These are phyloP conservation scores for Asteroscopus sphinx DNA, from an alignment of 2,888 invertebrate species.

Conservation along the genomic window DNA sequence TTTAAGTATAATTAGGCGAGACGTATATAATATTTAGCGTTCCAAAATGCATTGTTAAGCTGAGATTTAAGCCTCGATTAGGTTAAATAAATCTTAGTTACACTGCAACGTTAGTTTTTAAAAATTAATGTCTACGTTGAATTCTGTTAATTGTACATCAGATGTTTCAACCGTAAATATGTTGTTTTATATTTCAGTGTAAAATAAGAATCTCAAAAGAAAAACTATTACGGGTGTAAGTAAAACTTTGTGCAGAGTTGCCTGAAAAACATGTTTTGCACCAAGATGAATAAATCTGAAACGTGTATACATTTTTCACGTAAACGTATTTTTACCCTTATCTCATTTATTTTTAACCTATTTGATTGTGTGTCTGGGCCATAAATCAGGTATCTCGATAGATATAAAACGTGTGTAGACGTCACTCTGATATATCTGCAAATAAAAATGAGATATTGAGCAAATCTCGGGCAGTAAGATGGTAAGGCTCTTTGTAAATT, in stretches of 20 bases:
- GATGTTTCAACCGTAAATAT: too few relatives aligned
- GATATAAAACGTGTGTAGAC: slow-evolving; percentile 11
- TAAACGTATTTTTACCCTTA: too few relatives aligned
- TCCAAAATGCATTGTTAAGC: not conserved
- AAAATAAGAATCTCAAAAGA: too few relatives aligned
- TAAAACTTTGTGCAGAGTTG: too few relatives aligned
- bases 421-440: slow-evolving; percentile 20
- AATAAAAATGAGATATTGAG: slow-evolving; percentile 24
- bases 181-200: too few relatives aligned
- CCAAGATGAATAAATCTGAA: too few relatives aligned
- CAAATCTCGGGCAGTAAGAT: not conserved
- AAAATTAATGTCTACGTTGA: not conserved
- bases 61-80: not conserved
- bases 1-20: slow-evolving; percentile 1
- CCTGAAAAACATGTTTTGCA: too few relatives aligned
- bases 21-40: not conserved
- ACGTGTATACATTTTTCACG: too few relatives aligned
- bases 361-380: too few relatives aligned
- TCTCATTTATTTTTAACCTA: not conserved
- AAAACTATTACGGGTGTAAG: too few relatives aligned
- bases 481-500: not conserved
- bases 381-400: slow-evolving; percentile 8
- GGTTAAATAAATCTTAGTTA: not conserved
- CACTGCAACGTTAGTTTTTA: not conserved
- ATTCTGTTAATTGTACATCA: too few relatives aligned